phyloP scores from a whole-genome alignment of 2,888 invertebrate species.

The Zonitis immaculata region DNA sequence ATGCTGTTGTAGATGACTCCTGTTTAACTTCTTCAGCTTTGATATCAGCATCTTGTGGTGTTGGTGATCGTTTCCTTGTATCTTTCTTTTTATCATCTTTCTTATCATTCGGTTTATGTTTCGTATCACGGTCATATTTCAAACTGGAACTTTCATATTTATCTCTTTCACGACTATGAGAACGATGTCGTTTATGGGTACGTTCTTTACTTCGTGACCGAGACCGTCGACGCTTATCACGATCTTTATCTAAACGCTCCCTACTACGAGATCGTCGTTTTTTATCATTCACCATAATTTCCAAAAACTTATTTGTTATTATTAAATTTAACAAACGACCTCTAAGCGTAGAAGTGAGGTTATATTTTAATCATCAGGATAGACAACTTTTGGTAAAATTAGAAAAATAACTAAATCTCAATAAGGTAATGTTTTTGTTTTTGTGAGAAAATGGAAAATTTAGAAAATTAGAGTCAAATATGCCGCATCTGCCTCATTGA shows the following conservation, averaged over 20 bases:
- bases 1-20: conserved; percentile 26
- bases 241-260: conserved; percentile 43
- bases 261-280: conserved; percentile 47
- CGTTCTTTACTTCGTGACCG: conserved; percentile 46
- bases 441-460: not conserved
- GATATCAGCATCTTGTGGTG: conserved; percentile 38
- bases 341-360: not conserved
- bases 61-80: conserved; percentile 44
- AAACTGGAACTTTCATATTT: conserved; percentile 29
- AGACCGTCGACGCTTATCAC: conserved; percentile 40
- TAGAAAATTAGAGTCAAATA: not conserved
- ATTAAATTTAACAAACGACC: not conserved
- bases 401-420: not conserved
- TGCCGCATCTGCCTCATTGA: not conserved
- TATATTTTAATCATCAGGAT: no score
- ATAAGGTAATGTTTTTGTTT: no score
- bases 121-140: conserved; percentile 35
- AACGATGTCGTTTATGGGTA: conserved; percentile 38
- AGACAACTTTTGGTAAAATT: no score
- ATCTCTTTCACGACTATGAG: conserved; percentile 42
- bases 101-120: conserved; percentile 34
- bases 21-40: conserved; percentile 32
- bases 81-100: conserved; percentile 36
- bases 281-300: conserved; percentile 44
- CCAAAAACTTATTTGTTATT: not conserved